phyloP scores from a whole-genome alignment of 1,140 invertebrate genomes.

The Xylocopa sonorina region DNA sequence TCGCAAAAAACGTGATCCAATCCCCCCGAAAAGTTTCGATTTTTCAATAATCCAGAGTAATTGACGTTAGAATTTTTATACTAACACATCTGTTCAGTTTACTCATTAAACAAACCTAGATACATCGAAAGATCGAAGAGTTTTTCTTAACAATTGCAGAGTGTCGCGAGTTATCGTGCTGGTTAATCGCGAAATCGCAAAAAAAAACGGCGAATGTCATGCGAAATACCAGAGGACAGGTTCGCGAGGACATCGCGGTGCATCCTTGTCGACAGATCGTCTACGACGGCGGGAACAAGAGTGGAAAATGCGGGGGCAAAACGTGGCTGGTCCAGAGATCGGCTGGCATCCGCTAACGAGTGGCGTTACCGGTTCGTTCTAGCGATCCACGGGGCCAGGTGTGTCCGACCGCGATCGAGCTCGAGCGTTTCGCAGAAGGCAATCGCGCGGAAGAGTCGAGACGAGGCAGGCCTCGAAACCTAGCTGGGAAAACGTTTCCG shows the following conservation, averaged over 20 bases:
- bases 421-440: slow-evolving; percentile 43
- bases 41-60: too few relatives aligned
- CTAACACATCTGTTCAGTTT: too few relatives aligned
- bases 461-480: not conserved
- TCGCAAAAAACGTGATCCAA: too few relatives aligned
- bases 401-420: slow-evolving; percentile 28
- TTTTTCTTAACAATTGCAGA: too few relatives aligned
- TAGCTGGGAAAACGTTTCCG: slow-evolving; percentile 1
- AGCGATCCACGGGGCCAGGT: slow-evolving; percentile 45
- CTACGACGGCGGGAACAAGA: not conserved
- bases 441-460: slow-evolving; percentile 8
- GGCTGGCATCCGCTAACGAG: slow-evolving; percentile 55
- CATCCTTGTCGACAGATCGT: not conserved
- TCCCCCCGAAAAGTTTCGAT: too few relatives aligned
- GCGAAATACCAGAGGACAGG: not conserved
- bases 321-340: slow-evolving; percentile 5
- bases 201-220: not conserved
- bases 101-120: too few relatives aligned
- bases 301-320: slow-evolving; percentile 12
- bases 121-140: too few relatives aligned
- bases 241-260: too few relatives aligned
- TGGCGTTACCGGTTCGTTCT: slow-evolving; percentile 45
- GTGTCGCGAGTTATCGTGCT: too few relatives aligned
- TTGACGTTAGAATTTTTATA: too few relatives aligned
- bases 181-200: not conserved